Conservation (phyloP, 2,888 invertebrate species). For the Hemithea aestivaria region DNA sequence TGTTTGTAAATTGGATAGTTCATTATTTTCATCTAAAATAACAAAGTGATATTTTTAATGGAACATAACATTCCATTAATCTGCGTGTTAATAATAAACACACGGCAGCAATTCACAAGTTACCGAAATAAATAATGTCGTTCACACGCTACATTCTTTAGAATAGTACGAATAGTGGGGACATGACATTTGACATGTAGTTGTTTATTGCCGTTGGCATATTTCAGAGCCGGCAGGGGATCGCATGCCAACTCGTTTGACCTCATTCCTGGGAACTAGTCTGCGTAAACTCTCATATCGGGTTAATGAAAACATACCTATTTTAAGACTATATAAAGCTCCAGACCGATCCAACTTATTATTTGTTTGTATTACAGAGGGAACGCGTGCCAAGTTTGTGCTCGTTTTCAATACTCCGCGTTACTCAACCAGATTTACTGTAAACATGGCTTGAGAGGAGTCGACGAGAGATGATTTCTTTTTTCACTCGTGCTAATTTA, state of each 20-base stretch:
- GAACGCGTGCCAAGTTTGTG: slow-evolving; percentile 65
- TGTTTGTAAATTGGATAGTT: too few species aligned
- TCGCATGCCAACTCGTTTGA: slow-evolving; percentile 71
- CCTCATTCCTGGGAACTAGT: slow-evolving; percentile 69
- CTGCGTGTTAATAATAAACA: too few species aligned
- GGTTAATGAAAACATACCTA: slow-evolving; percentile 71
- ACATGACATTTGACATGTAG: slow-evolving; percentile 48
- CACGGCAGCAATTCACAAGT: slow-evolving; percentile 6
- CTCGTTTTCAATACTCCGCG: slow-evolving; percentile 49
- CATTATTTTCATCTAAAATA: slow-evolving; percentile 1
- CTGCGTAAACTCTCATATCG: slow-evolving; percentile 73
- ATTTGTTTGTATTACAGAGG: slow-evolving; percentile 64
- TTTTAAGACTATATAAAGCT: slow-evolving; percentile 62
- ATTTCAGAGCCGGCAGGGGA: slow-evolving; percentile 51
- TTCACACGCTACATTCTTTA: slow-evolving; percentile 24
- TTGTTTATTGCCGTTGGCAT: slow-evolving; percentile 56
- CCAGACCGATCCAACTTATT: slow-evolving; percentile 60
- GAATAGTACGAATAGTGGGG: slow-evolving; percentile 29
- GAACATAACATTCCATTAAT: too few species aligned
- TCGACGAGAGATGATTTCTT: slow-evolving; percentile 40
- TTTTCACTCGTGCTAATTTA: slow-evolving; percentile 31
- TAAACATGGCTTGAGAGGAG: slow-evolving; percentile 45
- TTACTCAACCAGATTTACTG: slow-evolving; percentile 48
- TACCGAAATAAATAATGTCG: slow-evolving; percentile 8
- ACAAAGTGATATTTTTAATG: slow-evolving; percentile 6